phyloP scores from a whole-genome alignment of 2,113 vertebrate genomes.

The Riparia riparia region DNA sequence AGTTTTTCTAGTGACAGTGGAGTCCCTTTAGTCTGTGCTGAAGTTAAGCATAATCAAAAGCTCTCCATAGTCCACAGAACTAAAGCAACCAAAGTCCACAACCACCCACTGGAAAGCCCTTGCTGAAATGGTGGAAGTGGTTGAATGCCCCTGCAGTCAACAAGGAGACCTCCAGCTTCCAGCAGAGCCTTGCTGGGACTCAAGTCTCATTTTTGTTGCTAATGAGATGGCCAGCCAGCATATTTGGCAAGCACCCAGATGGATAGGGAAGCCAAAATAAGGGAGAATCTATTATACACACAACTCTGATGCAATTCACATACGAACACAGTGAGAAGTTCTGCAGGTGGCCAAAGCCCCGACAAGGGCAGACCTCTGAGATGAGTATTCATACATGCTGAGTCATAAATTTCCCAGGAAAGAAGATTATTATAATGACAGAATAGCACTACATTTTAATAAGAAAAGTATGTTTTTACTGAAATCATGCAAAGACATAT shows the following conservation, averaged over 20 bases:
- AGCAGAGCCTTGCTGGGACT: background rate
- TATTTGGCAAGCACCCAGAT: background rate
- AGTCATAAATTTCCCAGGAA: conserved; percentile 1
- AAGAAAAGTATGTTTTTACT: conserved; percentile 31
- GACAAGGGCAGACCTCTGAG: background rate
- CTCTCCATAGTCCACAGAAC: background rate
- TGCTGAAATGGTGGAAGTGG: background rate
- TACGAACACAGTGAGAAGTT: background rate
- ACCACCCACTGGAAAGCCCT: background rate
- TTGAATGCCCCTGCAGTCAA: background rate
- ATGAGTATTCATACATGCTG: background rate
- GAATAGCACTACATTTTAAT: conserved; percentile 7
- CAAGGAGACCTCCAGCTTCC: background rate
- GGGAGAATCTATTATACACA: background rate
- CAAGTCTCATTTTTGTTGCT: background rate
- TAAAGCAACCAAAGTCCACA: background rate
- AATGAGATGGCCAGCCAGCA: background rate
- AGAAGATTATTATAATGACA: background rate
- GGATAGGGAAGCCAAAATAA: background rate
- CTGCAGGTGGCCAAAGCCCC: background rate
- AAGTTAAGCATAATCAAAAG: background rate
- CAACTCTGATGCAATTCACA: background rate
- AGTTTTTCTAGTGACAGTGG: background rate
- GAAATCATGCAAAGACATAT: conserved; percentile 16
- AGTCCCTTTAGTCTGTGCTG: background rate